Percentiles rank a stretch among this genome's conserved stretches.
These are phyloP conservation scores for Drosophila rubida DNA, from an alignment of 2,888 invertebrate genomes.

Conservation along the genomic window DNA sequence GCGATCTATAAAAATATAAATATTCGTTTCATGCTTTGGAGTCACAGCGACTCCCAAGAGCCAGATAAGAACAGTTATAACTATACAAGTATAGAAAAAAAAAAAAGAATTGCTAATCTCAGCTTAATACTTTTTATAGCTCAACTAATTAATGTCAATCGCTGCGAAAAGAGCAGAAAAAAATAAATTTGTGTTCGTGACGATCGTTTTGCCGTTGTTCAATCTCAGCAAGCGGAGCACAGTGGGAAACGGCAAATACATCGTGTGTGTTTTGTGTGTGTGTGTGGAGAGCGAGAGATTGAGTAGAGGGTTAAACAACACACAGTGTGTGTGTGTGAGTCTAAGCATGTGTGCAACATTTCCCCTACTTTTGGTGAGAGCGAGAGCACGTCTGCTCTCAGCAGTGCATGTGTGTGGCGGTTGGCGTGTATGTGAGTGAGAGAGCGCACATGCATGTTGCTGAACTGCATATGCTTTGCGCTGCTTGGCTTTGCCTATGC, in stretches of 20 bases:
- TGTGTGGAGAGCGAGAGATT: not conserved
- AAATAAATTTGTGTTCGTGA: constrained; percentile 18
- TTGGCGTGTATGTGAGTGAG: constrained; percentile 26
- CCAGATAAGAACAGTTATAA: constrained; percentile 7
- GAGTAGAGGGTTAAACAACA: constrained; percentile 15
- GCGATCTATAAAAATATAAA: constrained; percentile 1
- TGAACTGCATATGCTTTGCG: constrained; percentile 54
- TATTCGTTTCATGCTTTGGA: not conserved
- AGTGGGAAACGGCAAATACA: constrained; percentile 15
- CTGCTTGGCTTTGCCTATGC: constrained; percentile 29
- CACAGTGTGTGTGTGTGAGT: constrained; percentile 17
- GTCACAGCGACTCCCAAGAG: not conserved
- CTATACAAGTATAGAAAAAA: not conserved
- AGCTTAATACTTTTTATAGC: constrained; percentile 38
- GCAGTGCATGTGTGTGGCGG: constrained; percentile 9
- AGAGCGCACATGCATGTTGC: constrained; percentile 56
- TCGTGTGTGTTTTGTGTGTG: no score
- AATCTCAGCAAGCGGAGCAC: constrained; percentile 7
- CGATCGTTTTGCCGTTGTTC: constrained; percentile 38
- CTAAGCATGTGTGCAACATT: constrained; percentile 60
- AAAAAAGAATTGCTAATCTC: constrained; percentile 26
- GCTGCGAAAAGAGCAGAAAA: constrained; percentile 5
- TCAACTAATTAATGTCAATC: constrained; percentile 40
- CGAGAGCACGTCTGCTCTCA: constrained; percentile 41
- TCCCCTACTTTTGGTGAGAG: constrained; percentile 78